Conservation (phyloP, 2,888 invertebrate genomes). For the Ochlodes sylvanus region DNA sequence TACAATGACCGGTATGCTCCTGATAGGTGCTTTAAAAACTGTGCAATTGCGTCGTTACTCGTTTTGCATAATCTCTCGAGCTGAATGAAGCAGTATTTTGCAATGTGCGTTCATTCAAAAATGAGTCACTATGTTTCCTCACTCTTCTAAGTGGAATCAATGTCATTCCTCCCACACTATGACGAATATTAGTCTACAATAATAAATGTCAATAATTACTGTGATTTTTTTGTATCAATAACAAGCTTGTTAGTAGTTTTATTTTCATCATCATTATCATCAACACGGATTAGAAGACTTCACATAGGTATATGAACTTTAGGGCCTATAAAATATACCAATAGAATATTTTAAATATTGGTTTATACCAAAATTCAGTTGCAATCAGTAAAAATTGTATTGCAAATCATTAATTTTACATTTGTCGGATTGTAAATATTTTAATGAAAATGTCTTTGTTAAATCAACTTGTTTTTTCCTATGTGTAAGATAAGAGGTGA, state of each 20-base stretch:
- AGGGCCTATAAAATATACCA: too few species aligned
- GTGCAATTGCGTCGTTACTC: slow-evolving; percentile 17
- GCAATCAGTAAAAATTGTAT: too few species aligned
- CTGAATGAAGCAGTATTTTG: slow-evolving; percentile 40
- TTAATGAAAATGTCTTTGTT: slow-evolving; percentile 21
- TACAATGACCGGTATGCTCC: slow-evolving; percentile 32
- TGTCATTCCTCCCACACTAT: slow-evolving; percentile 63
- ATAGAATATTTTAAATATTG: too few species aligned
- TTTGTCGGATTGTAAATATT: slow-evolving; percentile 1
- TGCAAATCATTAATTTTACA: too few species aligned
- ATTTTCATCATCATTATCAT: too few species aligned
- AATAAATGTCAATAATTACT: slow-evolving; percentile 31
- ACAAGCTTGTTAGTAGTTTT: background rate
- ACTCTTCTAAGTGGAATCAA: slow-evolving; percentile 63
- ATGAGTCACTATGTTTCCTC: slow-evolving; percentile 63
- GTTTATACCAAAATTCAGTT: too few species aligned
- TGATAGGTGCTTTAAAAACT: slow-evolving; percentile 28
- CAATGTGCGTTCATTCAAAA: slow-evolving; percentile 57
- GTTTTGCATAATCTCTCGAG: slow-evolving; percentile 31
- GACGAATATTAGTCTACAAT: slow-evolving; percentile 59
- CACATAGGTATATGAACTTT: too few species aligned
- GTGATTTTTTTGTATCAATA: background rate
- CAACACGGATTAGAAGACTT: background rate
- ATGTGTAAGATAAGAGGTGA: slow-evolving; percentile 50
- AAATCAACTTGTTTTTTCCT: slow-evolving; percentile 32